A percentile compares a stretch with the other conserved stretches of the same genome.
These are phyloP conservation scores for Enteromius treurensis DNA, from an alignment of 2,797 vertebrate genomes.

Conservation along the genomic window DNA sequence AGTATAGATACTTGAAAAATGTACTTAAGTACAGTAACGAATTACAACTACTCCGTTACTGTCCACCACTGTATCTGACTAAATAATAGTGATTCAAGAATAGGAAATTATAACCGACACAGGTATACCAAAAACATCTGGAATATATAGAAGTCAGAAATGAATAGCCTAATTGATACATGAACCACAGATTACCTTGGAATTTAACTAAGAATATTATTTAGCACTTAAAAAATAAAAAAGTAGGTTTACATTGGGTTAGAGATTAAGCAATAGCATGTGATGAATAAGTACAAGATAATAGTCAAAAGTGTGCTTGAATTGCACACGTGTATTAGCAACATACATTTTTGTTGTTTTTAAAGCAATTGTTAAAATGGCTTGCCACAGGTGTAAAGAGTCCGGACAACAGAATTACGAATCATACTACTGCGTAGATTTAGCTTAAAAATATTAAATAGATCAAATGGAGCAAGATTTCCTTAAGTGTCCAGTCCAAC, in stretches of 20 bases:
- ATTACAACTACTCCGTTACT: too few species aligned
- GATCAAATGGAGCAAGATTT: background rate
- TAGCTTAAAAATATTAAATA: background rate
- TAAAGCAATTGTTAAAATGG: background rate
- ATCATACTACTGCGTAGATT: background rate
- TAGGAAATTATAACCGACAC: background rate
- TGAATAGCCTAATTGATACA: background rate
- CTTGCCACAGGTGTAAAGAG: slow-evolving; percentile 1
- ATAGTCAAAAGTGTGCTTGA: background rate
- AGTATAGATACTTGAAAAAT: too few species aligned
- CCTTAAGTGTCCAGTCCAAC: background rate
- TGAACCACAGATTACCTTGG: background rate
- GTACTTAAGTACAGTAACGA: too few species aligned
- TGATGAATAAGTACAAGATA: background rate
- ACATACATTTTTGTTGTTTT: background rate
- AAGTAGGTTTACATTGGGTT: background rate
- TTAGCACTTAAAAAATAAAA: background rate
- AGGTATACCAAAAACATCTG: background rate
- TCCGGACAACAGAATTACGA: background rate
- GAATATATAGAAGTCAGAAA: background rate
- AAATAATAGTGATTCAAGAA: background rate
- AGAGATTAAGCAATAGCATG: background rate
- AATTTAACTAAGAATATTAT: background rate
- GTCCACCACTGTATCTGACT: too few species aligned
- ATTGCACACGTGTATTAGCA: background rate